Percentiles rank a stretch among this genome's conserved stretches.
phyloP scores from a whole-genome alignment of 2,113 vertebrate species.

The Castor canadensis region DNA sequence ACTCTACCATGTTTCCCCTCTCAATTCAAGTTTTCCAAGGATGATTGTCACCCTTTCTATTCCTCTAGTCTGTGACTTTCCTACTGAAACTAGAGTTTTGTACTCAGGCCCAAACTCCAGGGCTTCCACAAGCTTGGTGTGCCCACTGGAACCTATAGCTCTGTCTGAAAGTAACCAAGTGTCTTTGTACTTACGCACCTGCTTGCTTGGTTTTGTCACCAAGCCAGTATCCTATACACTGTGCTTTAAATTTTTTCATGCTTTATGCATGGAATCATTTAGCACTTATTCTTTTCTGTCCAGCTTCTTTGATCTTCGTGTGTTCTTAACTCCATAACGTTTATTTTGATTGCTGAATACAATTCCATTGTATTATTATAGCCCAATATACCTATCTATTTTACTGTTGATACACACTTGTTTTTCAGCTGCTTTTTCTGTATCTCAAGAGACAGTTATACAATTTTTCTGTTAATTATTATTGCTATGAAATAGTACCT shows the following conservation, averaged over 20 bases:
- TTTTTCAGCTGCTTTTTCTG: background rate
- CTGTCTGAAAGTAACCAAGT: background rate
- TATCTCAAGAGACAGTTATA: background rate
- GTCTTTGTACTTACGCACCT: background rate
- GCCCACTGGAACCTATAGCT: background rate
- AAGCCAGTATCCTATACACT: background rate
- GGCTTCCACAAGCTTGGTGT: too few relatives aligned
- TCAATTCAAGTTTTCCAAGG: background rate
- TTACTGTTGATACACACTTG: background rate
- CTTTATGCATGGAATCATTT: background rate
- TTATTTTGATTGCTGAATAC: background rate
- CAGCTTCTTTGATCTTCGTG: background rate
- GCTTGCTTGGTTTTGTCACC: background rate
- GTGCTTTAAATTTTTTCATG: background rate
- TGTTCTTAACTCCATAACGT: background rate
- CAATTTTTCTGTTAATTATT: background rate
- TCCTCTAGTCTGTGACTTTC: background rate
- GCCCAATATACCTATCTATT: too few relatives aligned
- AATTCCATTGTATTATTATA: background rate
- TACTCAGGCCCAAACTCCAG: too few relatives aligned
- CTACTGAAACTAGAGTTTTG: background rate
- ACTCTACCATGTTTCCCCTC: background rate
- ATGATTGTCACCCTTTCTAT: accelerated
- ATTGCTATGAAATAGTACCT: background rate
- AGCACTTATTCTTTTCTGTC: background rate